A percentile compares a stretch with the other conserved stretches of the same genome.
Conservation (phyloP, 2,888 invertebrate genomes). For the Trachelus troglodyta region DNA sequence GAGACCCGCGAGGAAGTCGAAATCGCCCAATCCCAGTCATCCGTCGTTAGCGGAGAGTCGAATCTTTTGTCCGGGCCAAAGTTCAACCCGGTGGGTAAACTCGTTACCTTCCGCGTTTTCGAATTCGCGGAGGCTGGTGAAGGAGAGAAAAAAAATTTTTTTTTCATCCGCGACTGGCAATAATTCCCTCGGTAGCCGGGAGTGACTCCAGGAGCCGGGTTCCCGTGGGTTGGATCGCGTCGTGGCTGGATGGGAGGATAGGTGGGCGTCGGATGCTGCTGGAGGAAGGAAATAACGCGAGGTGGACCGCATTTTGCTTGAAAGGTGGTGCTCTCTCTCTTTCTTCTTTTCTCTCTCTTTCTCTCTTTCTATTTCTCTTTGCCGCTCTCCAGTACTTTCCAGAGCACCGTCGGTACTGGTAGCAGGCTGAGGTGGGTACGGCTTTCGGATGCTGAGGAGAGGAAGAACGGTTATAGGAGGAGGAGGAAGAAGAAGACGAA, state of each 20-base stretch:
- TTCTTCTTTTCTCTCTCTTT: conserved; percentile 18
- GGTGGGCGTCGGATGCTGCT: conserved; percentile 1
- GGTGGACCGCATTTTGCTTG: conserved; percentile 58
- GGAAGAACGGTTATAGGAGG: too few relatives aligned
- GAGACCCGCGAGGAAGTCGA: too few relatives aligned
- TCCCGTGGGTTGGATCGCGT: not conserved
- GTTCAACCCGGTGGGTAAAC: too few relatives aligned
- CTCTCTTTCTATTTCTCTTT: conserved; percentile 23
- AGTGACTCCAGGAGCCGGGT: conserved; percentile 27
- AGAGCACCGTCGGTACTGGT: too few relatives aligned
- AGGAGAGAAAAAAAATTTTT: conserved; percentile 38
- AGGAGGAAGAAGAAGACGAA: not conserved
- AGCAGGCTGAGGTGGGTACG: too few relatives aligned
- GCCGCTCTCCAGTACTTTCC: conserved; percentile 33
- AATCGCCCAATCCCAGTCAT: too few relatives aligned
- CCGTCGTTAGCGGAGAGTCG: too few relatives aligned
- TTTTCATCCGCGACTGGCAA: conserved; percentile 57
- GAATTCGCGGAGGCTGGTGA: conserved; percentile 12
- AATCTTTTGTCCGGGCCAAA: too few relatives aligned
- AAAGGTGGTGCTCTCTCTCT: conserved; percentile 40
- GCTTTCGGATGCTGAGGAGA: too few relatives aligned
- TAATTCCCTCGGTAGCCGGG: conserved; percentile 53
- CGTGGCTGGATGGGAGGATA: too few relatives aligned
- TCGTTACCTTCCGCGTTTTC: not conserved
- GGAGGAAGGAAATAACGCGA: conserved; percentile 50